Percentiles rank a stretch among this genome's conserved stretches.
Evolutionary conservation across 2,888 invertebrate species (phyloP).

Genomic region (Microctonus brassicae): DNA sequence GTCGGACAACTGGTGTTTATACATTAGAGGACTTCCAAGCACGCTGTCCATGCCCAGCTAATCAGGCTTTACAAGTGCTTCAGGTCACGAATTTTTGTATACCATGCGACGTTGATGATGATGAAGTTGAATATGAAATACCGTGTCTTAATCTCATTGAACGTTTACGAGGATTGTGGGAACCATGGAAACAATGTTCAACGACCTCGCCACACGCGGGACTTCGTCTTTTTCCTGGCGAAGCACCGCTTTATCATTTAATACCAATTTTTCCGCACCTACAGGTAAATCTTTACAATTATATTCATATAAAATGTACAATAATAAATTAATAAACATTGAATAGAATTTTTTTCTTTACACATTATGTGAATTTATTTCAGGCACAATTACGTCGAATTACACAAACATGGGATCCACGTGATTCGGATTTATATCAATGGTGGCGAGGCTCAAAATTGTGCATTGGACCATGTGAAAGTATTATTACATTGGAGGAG

Average conservation of each 20-base stretch:
- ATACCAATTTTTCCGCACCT: constrained; percentile 79
- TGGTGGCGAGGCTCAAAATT: constrained; percentile 81
- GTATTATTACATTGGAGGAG: constrained; percentile 76
- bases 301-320: neutral
- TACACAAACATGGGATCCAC: constrained; percentile 70
- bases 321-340: neutral
- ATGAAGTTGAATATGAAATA: constrained; percentile 81
- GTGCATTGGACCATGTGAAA: constrained; percentile 78
- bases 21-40: constrained; percentile 81
- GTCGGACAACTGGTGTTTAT: constrained; percentile 78
- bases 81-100: constrained; percentile 81
- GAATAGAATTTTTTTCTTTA: neutral
- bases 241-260: constrained; percentile 74
- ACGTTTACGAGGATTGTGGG: constrained; percentile 78
- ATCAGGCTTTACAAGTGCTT: constrained; percentile 77
- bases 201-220: constrained; percentile 75
- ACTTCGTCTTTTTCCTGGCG: constrained; percentile 73
- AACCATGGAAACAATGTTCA: constrained; percentile 72
- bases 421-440: constrained; percentile 79
- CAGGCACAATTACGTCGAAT: constrained; percentile 75
- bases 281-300: constrained; percentile 69
- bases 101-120: constrained; percentile 77
- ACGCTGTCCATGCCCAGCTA: constrained; percentile 79
- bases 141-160: constrained; percentile 80
- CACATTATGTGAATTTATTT: constrained; percentile 3